Evolutionary conservation across 2,888 invertebrate species (phyloP), one percentile per base, ranked within the genome.

Genomic region (Cybosia mesomella): DNA sequence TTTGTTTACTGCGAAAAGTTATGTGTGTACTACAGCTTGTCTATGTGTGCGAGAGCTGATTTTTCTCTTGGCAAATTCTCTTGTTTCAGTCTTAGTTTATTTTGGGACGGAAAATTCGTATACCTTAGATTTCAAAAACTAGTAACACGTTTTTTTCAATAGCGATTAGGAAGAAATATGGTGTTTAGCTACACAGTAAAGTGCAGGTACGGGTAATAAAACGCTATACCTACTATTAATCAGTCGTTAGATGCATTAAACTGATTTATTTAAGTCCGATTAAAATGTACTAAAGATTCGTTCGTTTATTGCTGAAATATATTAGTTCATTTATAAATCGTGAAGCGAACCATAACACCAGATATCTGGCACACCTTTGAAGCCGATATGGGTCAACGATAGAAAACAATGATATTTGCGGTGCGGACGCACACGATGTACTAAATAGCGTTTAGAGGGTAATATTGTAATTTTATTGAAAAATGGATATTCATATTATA

Each of bases 11-110:
- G 80, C 84, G 83, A 86, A 87, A 85, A 75, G 72, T 71, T 74
- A 70, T 49, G 49, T 60, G 70, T 75, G 67, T 68, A 71, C 74
- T 74, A 53, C 64, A 43, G 59, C 54, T 65, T 72, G 70, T 74
- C 73, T 80, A 69, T 71, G 68, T 79, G 67, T 72, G 78, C 64
- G 74, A 75, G 74, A 68, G 74, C 72, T 79, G 82, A 81, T 77
- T 85, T 87, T 90, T 90, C 88, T 91, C 91, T 91, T 91, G 91
- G 91, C 91, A 91, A 87, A 87, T 88, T 80, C 82, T 83, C 89
- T 88, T 86, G 89, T 87, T 90, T 89, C 86, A 86, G 81, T 87
- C 87, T 85, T 76, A 70, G 83, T 86, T 88, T 91, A 91, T 91
- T 91, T 90, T 75, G 67, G 83, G 87, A 87, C 78, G 65, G 67